Evolutionary conservation across 2,888 invertebrate species (phyloP), one percentile per base, ranked within the genome.

Genomic region (Caenorhabditis imperialis): DNA sequence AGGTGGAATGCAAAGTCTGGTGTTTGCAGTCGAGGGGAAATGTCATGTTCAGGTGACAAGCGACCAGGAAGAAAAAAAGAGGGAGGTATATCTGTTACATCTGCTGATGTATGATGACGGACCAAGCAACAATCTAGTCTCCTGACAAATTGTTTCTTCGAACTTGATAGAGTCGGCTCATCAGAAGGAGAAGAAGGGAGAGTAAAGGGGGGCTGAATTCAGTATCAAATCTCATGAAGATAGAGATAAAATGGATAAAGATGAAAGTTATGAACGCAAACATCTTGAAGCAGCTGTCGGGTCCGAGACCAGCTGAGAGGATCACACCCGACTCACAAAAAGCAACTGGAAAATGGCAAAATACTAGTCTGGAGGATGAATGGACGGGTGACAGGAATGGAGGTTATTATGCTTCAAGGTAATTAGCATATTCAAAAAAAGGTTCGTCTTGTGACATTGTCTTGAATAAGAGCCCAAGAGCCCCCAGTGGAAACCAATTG

Each of bases 211-310:
- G 40, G 16, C 40, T 40, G 40, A 14, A 18, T 40, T 40, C 4
- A 4, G 47, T 25, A 47, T 47, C 47, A 14, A 48, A 48, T 48
- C 48, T 30, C 48, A 48, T 48, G 48, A 48, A 30, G 48, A 48
- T 30, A 18, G 16, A 3, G n/a, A n/a, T n/a, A n/a, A n/a, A n/a
- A n/a, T n/a, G n/a, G n/a, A n/a, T n/a, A n/a, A n/a, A n/a, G n/a
- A n/a, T n/a, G n/a, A n/a, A 61, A 61, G 61, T 61, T 61, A 61
- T 61, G 61, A 50, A 23, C 35, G 51, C 40, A 50, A 61, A 51
- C 33, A 61, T 61, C 25, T 30, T 12, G 12, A 50, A 50, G 25
- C 61, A 61, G 61, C 51, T 61, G 61, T 42, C 44, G 20, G 30
- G 42, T n/a, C 35, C 27, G 40, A 20, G 40, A 40, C 50, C 61